Evolutionary conservation across 2,888 invertebrate genomes (phyloP).

Genomic region (Rhynchonema sp.): DNA sequence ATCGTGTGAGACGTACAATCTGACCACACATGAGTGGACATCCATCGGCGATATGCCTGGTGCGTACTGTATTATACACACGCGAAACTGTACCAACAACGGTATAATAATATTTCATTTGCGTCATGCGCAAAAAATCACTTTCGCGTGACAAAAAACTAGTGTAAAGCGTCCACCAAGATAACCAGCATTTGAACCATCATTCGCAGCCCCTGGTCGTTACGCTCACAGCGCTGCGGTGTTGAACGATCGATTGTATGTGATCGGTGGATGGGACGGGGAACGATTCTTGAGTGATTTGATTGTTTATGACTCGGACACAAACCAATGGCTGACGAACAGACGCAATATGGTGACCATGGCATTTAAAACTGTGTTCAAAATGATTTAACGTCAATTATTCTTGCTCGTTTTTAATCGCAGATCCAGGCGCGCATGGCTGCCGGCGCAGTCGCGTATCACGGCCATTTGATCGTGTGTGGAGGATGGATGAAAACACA

Average conservation of each 20-base stretch:
- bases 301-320: not conserved
- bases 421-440: not conserved
- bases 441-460: not conserved
- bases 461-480: not conserved
- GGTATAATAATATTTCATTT: too few relatives aligned
- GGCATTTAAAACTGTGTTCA: too few relatives aligned
- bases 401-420: not conserved
- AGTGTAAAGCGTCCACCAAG: too few relatives aligned
- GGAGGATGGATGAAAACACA: not conserved
- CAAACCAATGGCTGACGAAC: not conserved
- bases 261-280: not conserved
- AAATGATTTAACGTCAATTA: too few relatives aligned
- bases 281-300: not conserved
- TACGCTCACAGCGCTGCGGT: not conserved
- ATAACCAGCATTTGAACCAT: too few relatives aligned
- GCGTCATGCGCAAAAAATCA: too few relatives aligned
- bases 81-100: too few relatives aligned
- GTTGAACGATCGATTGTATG: not conserved
- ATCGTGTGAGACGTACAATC: not conserved
- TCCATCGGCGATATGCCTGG: too few relatives aligned
- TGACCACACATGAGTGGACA: not conserved
- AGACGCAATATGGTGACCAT: too few relatives aligned
- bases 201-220: too few relatives aligned
- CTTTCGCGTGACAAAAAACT: too few relatives aligned
- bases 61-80: too few relatives aligned